Base-by-base conservation (phyloP, 2,797 vertebrate genomes). In the Nannoperca australis region DNA sequence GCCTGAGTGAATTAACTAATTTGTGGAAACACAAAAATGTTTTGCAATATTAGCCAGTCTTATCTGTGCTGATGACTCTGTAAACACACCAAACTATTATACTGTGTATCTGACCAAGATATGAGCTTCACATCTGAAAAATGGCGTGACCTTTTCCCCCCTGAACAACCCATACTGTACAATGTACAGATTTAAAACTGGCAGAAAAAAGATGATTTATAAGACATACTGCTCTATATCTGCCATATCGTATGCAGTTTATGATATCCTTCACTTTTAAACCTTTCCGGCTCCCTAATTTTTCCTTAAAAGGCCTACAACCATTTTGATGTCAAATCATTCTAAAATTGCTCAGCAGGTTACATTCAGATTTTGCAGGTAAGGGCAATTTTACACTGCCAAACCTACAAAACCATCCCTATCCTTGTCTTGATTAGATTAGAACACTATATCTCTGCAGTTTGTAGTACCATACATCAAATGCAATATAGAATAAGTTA, bases 201-300 rank as follows among this genome's bases (percentile, higher is more conserved):
- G 34, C 38, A 62, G 24, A 65, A 4, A 60, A 18, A 40, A 14
- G 14, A 47, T 20, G 18, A 40, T 49, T 17, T 30, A 44, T 42
- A n/a, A 42, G 24, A 63, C 24, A 34, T 10, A n/a, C 18, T 64
- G 36, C 13, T 36, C 24, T 20, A 22, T 56, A 32, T 38, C 10
- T 3, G 30, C 32, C 22, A 24, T 40, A 42, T 22, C 4, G 18
- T 59, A 32, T 70, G 36, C 24, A 47, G 24, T 58, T 64, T 15
- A 63, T 66, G 47, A 66, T 24, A 45, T 67, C 22, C 38, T 71
- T 59, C 51, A 42, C 14, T 67, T 73, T 73, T 42, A 51, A 59
- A 58, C 8, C 34, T 63, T 61, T 66, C 22, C 15, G 11, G 20
- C 22, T 45, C 17, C 2, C 56, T 44, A 12, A 7, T 56, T 59